Evolutionary conservation across 2,113 vertebrate species (phyloP), one percentile per base, ranked within the genome.

Genomic region (Acinonyx jubatus): DNA sequence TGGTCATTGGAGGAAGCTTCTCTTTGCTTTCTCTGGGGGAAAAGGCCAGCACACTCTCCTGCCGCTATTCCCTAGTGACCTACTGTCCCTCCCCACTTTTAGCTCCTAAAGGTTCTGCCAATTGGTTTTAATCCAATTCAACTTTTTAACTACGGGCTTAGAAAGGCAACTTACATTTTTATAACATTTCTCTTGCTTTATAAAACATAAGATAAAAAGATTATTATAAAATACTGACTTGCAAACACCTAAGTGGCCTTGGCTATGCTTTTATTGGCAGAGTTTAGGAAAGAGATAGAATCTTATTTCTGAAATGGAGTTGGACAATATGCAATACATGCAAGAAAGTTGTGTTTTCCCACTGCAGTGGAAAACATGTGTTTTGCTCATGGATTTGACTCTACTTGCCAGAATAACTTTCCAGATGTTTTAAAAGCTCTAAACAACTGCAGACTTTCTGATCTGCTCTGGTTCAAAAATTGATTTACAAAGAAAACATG

Each of bases 351-450:
- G 36, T 81, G 45, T 95, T 97, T 96, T 97, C 95, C 90, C 3
- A 13, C 88, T 65, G 48, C 69, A 88, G 94, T 94, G 84, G 98
- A 97, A 97, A 98, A 98, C 97, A 98, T 97, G 95, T 98, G 97
- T 95, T 97, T 97, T 97, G 94, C 76, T 97, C 94, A 94, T 96
- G 93, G 61, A 84, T 89, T 95, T 76, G 66, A 81, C 45, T 92
- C 80, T 81, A 63, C 63, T 92, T 76, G 76, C 92, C 71, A 91
- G 81, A 98, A 95, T 97, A 91, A 97, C 81, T 95, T 97, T 92
- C 97, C 98, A 98, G 97, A 98, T 98, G 97, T 96, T 98, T 55
- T 57, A 52, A 95, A 96, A 95, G 13, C 61, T 95, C 92, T 88
- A 90, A 97, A 96, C 94, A 96, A 95, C 90, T 81, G 2, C 52